Conservation (phyloP, 2,888 invertebrate genomes). For the Netelia inedita region DNA sequence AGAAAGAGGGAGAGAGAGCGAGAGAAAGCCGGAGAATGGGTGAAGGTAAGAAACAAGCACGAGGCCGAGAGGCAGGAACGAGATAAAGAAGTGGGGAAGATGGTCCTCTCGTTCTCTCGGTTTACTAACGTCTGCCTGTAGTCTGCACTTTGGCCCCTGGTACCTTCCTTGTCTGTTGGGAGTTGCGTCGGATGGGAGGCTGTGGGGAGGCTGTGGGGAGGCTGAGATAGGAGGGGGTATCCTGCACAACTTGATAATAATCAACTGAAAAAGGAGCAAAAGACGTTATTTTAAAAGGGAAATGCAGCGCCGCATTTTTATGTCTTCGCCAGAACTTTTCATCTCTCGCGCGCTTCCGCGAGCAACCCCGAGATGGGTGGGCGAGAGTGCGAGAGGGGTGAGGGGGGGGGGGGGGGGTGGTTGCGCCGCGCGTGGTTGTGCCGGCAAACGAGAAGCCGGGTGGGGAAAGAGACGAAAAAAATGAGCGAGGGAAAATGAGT, state of each 20-base stretch:
- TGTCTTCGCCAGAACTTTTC: constrained; percentile 84
- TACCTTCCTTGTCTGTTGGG: constrained; percentile 40
- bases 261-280: constrained; percentile 84
- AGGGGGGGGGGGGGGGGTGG: constrained; percentile 37
- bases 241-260: constrained; percentile 84
- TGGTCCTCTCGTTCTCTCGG: constrained; percentile 57
- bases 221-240: constrained; percentile 48
- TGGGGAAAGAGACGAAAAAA: constrained; percentile 36
- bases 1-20: constrained; percentile 25
- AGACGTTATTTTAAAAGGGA: constrained; percentile 85
- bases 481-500: constrained; percentile 29
- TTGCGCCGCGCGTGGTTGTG: constrained; percentile 64
- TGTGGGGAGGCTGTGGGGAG: constrained; percentile 42
- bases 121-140: constrained; percentile 47
- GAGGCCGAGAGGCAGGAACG: constrained; percentile 57
- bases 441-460: constrained; percentile 49
- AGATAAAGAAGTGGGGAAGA: constrained; percentile 66
- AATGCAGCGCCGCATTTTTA: constrained; percentile 85
- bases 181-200: constrained; percentile 15
- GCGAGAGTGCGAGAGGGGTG: constrained; percentile 22
- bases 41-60: constrained; percentile 36
- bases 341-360: constrained; percentile 70
- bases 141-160: constrained; percentile 36
- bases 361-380: constrained; percentile 27
- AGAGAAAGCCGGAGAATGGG: constrained; percentile 30